Conservation (phyloP, 1,140 invertebrate genomes). For the Camponotus floridanus region DNA sequence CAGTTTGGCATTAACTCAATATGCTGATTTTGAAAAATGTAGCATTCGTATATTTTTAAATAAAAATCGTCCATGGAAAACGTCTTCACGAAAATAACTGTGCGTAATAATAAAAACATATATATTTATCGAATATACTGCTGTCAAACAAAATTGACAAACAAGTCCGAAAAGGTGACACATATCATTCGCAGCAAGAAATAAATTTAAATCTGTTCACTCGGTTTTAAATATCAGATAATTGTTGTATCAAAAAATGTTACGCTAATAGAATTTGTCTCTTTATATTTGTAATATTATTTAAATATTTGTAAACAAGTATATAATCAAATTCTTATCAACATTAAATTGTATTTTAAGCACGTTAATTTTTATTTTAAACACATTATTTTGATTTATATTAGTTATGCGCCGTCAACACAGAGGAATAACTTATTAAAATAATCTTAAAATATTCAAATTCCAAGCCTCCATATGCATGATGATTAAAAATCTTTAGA, state of each 20-base stretch:
- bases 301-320: neutral
- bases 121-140: neutral
- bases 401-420: no score
- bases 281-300: neutral
- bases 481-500: neutral
- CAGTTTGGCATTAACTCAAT: conserved; percentile 30
- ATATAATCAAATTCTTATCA: neutral
- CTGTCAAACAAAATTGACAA: neutral
- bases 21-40: conserved; percentile 19
- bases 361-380: neutral
- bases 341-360: neutral
- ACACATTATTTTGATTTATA: neutral
- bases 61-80: conserved; percentile 5
- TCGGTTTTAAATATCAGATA: neutral
- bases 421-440: neutral
- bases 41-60: conserved; percentile 21
- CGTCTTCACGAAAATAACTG: conserved; percentile 14
- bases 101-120: neutral
- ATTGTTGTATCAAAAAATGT: neutral
- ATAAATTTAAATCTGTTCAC: neutral
- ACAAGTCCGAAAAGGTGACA: neutral
- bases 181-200: neutral
- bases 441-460: neutral
- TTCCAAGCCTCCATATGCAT: no score
- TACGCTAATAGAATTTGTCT: no score